These are phyloP conservation scores for Drosophila mayaguana DNA, from an alignment of 2,888 invertebrate genomes.

Conservation along the genomic window DNA sequence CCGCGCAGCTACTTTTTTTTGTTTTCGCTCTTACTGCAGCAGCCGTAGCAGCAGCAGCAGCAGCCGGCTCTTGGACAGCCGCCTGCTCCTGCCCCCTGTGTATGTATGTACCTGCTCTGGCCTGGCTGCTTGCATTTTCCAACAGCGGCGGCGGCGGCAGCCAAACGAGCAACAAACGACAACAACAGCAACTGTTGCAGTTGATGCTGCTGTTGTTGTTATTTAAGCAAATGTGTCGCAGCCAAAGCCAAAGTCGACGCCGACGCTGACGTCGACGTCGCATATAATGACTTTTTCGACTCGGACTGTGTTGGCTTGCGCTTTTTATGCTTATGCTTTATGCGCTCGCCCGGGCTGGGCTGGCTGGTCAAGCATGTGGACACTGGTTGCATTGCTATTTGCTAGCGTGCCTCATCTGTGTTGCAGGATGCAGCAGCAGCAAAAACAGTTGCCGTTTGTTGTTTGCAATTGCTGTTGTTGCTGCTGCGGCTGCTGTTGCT, in stretches of 20 bases:
- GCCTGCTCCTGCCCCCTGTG: slow-evolving; percentile 1
- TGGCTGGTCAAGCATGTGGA: slow-evolving; percentile 75
- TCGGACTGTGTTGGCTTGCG: slow-evolving; percentile 58
- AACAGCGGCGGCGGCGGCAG: slow-evolving; percentile 51
- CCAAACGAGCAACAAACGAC: slow-evolving; percentile 64
- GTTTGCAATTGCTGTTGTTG: slow-evolving; percentile 32
- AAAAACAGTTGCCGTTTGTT: slow-evolving; percentile 55
- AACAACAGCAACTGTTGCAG: slow-evolving; percentile 42
- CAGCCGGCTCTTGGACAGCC: slow-evolving; percentile 24
- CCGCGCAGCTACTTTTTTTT: slow-evolving; percentile 58
- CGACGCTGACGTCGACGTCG: slow-evolving; percentile 34
- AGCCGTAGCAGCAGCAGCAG: neutral
- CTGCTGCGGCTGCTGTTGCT: slow-evolving; percentile 40
- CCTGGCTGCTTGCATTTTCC: slow-evolving; percentile 68
- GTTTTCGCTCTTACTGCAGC: slow-evolving; percentile 21
- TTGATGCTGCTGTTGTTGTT: slow-evolving; percentile 61
- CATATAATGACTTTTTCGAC: slow-evolving; percentile 79
- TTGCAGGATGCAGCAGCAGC: slow-evolving; percentile 40
- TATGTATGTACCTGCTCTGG: slow-evolving; percentile 9
- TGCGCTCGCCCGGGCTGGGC: slow-evolving; percentile 73
- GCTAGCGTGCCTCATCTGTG: slow-evolving; percentile 53
- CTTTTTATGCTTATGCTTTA: slow-evolving; percentile 81
- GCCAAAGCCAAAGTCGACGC: slow-evolving; percentile 75
- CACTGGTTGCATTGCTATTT: slow-evolving; percentile 42
- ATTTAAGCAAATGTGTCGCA: slow-evolving; percentile 81